These are phyloP conservation scores for Hippocampus abdominalis DNA, from an alignment of 2,113 vertebrate species.

Conservation along the genomic window DNA sequence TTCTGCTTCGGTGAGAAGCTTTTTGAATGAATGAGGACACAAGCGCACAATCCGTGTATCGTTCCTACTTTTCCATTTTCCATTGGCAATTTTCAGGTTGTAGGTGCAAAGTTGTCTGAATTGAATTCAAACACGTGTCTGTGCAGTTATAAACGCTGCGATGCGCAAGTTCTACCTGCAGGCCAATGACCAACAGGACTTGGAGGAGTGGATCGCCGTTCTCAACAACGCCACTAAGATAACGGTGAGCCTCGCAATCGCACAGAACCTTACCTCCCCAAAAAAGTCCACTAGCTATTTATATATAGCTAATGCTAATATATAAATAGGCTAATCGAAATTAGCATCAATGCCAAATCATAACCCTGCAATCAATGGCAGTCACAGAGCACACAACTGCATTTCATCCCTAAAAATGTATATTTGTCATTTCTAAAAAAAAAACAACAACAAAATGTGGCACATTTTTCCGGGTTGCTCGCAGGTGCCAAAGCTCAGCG, in stretches of 20 bases:
- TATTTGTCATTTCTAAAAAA: background rate
- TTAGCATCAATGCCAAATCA: too few species aligned
- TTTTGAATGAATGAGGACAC: too few species aligned
- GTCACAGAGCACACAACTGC: too few species aligned
- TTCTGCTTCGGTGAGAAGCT: slow-evolving; percentile 90
- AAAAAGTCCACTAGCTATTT: too few species aligned
- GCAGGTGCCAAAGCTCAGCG: slow-evolving; percentile 90
- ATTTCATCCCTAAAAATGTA: background rate
- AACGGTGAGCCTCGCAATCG: slow-evolving; percentile 78
- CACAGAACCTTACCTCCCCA: background rate
- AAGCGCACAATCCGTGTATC: too few species aligned
- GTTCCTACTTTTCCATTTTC: too few species aligned
- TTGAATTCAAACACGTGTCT: too few species aligned
- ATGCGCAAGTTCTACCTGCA: slow-evolving; percentile 97
- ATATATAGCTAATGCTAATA: too few species aligned
- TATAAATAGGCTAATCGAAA: too few species aligned
- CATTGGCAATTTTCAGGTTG: too few species aligned
- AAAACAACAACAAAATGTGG: background rate
- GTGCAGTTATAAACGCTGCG: slow-evolving; percentile 91
- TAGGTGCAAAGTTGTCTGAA: too few species aligned
- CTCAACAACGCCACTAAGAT: slow-evolving; percentile 99
- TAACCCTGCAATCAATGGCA: too few species aligned
- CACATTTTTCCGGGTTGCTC: background rate
- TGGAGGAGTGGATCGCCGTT: slow-evolving; percentile 93
- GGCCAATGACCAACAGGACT: slow-evolving; percentile 96